phyloP scores from a whole-genome alignment of 2,797 vertebrate genomes.

The Poecilia velifera region DNA sequence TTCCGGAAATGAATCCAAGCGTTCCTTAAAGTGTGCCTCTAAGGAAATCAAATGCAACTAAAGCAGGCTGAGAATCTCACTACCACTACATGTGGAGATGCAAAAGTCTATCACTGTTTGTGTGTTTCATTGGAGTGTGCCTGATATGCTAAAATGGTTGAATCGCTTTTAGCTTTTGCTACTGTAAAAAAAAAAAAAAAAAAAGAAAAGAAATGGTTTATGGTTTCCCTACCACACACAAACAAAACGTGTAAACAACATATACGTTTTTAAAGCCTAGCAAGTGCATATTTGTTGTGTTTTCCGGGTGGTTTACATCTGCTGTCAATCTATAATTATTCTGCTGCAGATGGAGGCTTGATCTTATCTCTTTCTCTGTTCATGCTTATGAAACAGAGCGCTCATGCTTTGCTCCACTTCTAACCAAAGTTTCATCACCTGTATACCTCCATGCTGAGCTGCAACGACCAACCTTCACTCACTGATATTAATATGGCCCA shows the following conservation, averaged over 20 bases:
- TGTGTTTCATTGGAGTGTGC: neutral
- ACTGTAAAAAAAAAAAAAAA: neutral
- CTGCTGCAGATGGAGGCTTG: conserved; percentile 6
- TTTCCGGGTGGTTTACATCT: neutral
- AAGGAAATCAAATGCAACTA: neutral
- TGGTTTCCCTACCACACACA: neutral
- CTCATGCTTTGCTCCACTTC: neutral
- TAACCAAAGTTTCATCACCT: conserved; percentile 11
- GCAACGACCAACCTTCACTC: neutral
- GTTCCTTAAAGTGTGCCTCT: neutral
- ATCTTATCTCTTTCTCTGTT: conserved; percentile 22
- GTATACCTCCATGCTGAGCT: neutral
- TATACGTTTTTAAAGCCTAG: neutral
- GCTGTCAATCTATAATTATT: neutral
- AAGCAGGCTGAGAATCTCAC: neutral
- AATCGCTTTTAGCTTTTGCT: neutral
- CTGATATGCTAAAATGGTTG: neutral
- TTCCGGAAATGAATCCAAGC: neutral
- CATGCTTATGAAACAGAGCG: conserved; percentile 1
- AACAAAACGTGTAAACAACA: neutral
- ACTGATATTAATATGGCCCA: neutral
- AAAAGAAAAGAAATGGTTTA: neutral
- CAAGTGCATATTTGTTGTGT: neutral
- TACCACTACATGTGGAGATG: neutral
- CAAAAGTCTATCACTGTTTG: neutral